Evolutionary conservation across 2,888 invertebrate species (phyloP), one percentile per base, ranked within the genome.

Genomic region (Siphlonurus alternatus): DNA sequence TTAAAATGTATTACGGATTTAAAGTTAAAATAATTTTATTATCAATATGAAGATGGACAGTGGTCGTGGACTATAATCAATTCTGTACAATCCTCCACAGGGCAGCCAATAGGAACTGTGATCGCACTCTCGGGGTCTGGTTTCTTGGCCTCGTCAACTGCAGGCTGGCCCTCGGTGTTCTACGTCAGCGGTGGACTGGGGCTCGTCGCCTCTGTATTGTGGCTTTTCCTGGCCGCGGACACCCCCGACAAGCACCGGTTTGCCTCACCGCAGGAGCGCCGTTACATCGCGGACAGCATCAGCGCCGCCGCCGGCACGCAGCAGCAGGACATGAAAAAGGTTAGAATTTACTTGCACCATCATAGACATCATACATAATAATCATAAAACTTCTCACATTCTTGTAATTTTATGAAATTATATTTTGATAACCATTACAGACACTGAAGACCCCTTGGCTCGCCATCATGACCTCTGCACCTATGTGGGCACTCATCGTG

Each of bases 401-500:
- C n/a, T n/a, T n/a, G n/a, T n/a, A n/a, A n/a, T n/a, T n/a, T n/a
- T n/a, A n/a, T n/a, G n/a, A n/a, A n/a, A n/a, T n/a, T n/a, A n/a
- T n/a, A n/a, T n/a, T n/a, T n/a, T n/a, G n/a, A n/a, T n/a, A n/a
- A n/a, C n/a, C n/a, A n/a, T n/a, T 64, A 38, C 73, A 85, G 84
- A 75, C 73, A 69, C 73, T 79, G 68, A 72, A 79, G 15, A 88
- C 86, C 1, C 92, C 92, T 0, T 92, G 91, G 91, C 70, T 71
- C n/a, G 74, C 77, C 38, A 85, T 88, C n/a, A 72, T 83, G 2
- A 83, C 80, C 0, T 87, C 86, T 0, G 68, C 80, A 1, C 86
- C 87, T 0, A 81, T 88, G 72, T 84, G 86, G 83, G 84, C 89
- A 0, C 77, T 91, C 2, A 73, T 88, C 1, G 71, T 86, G 1